phyloP scores from a whole-genome alignment of 2,113 vertebrate genomes.

The Gallinago undulata region DNA sequence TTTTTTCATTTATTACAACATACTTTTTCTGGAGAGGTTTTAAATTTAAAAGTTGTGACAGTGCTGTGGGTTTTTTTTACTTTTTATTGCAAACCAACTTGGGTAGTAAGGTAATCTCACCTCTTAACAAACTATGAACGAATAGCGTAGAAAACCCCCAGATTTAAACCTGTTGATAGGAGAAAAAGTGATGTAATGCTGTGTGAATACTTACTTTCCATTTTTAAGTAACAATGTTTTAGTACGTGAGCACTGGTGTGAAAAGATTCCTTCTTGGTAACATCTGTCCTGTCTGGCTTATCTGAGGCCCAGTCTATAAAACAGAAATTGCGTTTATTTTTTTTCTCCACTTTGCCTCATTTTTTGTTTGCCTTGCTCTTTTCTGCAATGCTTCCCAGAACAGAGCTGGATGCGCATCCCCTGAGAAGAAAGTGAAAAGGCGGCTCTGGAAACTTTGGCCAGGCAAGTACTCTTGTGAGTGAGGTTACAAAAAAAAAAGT shows the following conservation, averaged over 20 bases:
- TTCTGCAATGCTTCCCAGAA: not conserved
- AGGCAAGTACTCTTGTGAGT: fast-evolving
- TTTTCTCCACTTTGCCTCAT: not conserved
- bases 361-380: not conserved
- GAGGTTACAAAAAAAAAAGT: not conserved
- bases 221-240: not conserved
- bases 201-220: not conserved
- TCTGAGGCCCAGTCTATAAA: not conserved
- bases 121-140: not conserved
- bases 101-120: not conserved
- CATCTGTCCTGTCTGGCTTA: not conserved
- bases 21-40: not conserved
- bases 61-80: not conserved
- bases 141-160: fast-evolving
- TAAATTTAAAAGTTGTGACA: not conserved
- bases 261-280: not conserved
- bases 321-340: not conserved
- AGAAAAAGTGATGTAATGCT: not conserved
- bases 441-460: not conserved
- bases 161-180: not conserved
- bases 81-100: not conserved
- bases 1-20: not conserved
- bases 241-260: not conserved
- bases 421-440: not conserved
- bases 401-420: not conserved